These are phyloP conservation scores for Sitophilus oryzae DNA, from an alignment of 1,140 invertebrate genomes.

Conservation along the genomic window DNA sequence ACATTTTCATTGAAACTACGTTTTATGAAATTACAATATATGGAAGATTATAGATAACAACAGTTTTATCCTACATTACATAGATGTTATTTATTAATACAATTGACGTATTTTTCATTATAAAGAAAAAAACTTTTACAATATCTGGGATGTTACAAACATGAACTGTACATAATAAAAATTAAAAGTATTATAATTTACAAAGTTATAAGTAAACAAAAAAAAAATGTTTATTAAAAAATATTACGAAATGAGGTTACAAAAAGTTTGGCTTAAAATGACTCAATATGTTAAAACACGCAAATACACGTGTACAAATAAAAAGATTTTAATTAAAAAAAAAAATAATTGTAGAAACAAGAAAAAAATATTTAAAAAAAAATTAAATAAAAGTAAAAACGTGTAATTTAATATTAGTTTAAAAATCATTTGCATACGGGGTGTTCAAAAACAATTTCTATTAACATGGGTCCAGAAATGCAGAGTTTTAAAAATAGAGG, in stretches of 20 bases:
- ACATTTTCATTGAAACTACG: constrained; percentile 19
- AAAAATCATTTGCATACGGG: too few relatives aligned
- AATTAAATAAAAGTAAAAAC: too few relatives aligned
- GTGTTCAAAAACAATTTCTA: too few relatives aligned
- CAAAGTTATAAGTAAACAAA: not conserved
- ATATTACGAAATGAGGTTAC: constrained; percentile 16
- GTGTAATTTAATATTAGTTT: too few relatives aligned
- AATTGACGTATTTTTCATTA: constrained; percentile 19
- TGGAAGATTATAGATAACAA: constrained; percentile 18
- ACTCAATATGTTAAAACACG: not conserved
- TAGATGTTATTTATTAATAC: constrained; percentile 16
- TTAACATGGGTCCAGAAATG: too few relatives aligned
- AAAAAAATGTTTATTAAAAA: not conserved
- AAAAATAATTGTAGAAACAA: too few relatives aligned
- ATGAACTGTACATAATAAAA: not conserved
- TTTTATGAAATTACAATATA: constrained; percentile 17
- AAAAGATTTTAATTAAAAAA: not conserved
- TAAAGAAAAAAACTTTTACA: constrained; percentile 7
- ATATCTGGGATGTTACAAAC: not conserved
- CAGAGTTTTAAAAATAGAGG: too few relatives aligned
- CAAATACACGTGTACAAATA: not conserved
- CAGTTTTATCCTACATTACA: constrained; percentile 5
- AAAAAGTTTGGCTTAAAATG: constrained; percentile 18
- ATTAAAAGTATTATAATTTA: not conserved
- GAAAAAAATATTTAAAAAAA: too few relatives aligned